Base-by-base conservation (phyloP, 1,140 invertebrate species). In the Solenopsis fugax region DNA sequence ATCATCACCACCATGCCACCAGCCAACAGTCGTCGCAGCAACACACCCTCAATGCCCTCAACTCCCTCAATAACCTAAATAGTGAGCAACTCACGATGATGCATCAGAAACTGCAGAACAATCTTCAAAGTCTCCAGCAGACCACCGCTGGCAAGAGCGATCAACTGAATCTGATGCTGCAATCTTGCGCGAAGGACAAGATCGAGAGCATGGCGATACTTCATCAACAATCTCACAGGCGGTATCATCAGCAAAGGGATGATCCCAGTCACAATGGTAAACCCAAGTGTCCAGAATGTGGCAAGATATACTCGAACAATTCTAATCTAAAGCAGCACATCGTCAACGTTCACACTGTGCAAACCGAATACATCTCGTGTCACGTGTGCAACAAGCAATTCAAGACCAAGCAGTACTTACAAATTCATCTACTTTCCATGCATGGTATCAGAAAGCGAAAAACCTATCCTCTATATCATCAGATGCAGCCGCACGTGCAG, bases 261-360 rank as follows among this genome's bases (percentile, higher is more conserved):
- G 90, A 75, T 72, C 41, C 73, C 24, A 90, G 72, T 82, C 87
- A 88, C 52, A 82, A 92, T 45, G 93, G 93, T 90, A 97, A 96
- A 93, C 96, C 96, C 84, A 96, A 96, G 89, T 97, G 97, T 94
- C 96, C 96, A 54, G 96, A 96, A 91, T 97, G 97, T 94, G 96
- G 96, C 90, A 97, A 97, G 93, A 96, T 96, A 69, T 97, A 97
- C 94, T 97, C 96, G 92, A 96, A 96, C 80, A 95, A 95, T 90
- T 96, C 96, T 88, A 97, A 97, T 93, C 95, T 97, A 64, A 97
- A 97, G 94, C 97, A 97, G 93, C 97, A 97, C 95, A 96, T 97
- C 90, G 96, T 97, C 86, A 97, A 97, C 95, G 96, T 97, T 88
- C 97, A 97, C 95, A 96, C 97, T 71, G 96, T 96, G 82, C 96